Conservation (phyloP, 2,797 vertebrate species). For the Sebastes paucispinis region DNA sequence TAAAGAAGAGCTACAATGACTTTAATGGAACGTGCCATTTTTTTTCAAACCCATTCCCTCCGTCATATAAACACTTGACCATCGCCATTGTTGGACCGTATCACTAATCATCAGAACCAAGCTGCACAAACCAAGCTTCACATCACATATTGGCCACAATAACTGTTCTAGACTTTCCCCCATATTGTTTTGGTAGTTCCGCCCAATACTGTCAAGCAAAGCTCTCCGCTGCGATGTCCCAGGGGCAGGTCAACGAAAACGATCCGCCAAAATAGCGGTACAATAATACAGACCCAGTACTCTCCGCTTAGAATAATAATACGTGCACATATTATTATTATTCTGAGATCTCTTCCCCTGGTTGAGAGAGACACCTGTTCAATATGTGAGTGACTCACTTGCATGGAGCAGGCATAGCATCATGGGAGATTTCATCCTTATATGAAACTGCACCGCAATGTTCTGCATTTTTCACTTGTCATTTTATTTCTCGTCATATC, state of each 20-base stretch:
- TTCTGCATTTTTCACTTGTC: constrained; percentile 33
- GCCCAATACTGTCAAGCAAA: not conserved
- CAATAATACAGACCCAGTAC: not conserved
- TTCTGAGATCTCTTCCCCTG: not conserved
- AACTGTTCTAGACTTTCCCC: not conserved
- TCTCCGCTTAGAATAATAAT: constrained; percentile 7
- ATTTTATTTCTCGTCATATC: constrained; percentile 40
- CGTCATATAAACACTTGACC: not conserved
- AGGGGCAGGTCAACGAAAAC: not conserved
- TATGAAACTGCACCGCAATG: constrained; percentile 27
- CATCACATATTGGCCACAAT: not conserved
- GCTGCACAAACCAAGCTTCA: not conserved
- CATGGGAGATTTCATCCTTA: constrained; percentile 32
- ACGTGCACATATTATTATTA: not conserved
- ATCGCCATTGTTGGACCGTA: not conserved
- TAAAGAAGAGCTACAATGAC: not conserved
- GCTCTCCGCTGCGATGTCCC: not conserved
- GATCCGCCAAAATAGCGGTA: not conserved
- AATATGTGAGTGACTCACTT: constrained; percentile 44
- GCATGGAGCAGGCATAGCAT: constrained; percentile 5
- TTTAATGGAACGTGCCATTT: not conserved
- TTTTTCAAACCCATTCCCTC: not conserved
- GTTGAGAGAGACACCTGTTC: constrained; percentile 29
- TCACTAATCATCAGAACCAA: not conserved
- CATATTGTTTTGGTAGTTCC: not conserved